Evolutionary conservation across 2,888 invertebrate species (phyloP).

Genomic region (Ectropis crepuscularia): DNA sequence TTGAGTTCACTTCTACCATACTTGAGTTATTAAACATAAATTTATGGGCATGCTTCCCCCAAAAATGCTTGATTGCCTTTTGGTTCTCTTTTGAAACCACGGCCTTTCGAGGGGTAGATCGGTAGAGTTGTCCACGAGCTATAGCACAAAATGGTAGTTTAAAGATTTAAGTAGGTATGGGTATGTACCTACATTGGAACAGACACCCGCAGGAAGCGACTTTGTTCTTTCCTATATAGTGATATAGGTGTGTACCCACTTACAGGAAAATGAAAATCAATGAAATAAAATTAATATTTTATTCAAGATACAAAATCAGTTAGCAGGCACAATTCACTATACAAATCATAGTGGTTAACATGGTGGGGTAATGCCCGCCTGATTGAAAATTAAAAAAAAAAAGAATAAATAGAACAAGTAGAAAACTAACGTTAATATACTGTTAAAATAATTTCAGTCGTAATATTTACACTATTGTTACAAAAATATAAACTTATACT

Average conservation of each 20-base stretch:
- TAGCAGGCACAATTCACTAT: slow-evolving; percentile 36
- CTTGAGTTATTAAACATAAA: too few species aligned
- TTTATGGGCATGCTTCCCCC: too few species aligned
- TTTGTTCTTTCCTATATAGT: neutral
- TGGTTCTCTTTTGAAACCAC: too few species aligned
- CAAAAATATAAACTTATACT: slow-evolving; percentile 30
- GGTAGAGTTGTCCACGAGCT: too few species aligned
- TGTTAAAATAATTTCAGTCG: slow-evolving; percentile 42
- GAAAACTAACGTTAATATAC: slow-evolving; percentile 31
- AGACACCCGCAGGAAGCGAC: too few species aligned
- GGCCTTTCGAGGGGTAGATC: too few species aligned
- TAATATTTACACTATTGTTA: slow-evolving; percentile 43
- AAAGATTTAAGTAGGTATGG: too few species aligned
- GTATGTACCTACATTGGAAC: too few species aligned
- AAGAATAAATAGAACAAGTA: slow-evolving; percentile 47
- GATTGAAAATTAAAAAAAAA: slow-evolving; percentile 30
- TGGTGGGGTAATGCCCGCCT: slow-evolving; percentile 47
- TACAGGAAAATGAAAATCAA: slow-evolving; percentile 1
- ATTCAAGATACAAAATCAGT: slow-evolving; percentile 35
- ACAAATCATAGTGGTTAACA: slow-evolving; percentile 33
- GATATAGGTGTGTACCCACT: too few species aligned
- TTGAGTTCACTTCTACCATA: too few species aligned
- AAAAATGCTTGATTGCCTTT: too few species aligned
- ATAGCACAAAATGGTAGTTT: too few species aligned
- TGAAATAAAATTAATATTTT: slow-evolving; percentile 22